phyloP scores from a whole-genome alignment of 2,797 vertebrate genomes.

The Malurus leucopterus region DNA sequence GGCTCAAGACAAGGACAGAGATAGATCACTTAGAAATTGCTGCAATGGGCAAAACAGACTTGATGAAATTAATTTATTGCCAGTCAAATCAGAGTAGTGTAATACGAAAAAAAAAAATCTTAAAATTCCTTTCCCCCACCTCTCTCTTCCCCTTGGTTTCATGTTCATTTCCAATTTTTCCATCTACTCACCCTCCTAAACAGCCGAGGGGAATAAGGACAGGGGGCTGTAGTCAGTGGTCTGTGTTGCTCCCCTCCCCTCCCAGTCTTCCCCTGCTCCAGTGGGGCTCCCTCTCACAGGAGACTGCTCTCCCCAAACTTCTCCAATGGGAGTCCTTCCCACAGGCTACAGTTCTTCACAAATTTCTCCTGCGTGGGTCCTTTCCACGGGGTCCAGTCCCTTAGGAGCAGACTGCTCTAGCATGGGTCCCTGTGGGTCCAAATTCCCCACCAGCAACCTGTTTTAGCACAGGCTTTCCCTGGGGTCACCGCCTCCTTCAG shows the following conservation, averaged over 20 bases:
- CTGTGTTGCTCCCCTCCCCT: neutral
- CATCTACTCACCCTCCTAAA: neutral
- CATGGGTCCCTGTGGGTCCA: accelerated
- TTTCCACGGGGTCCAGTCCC: accelerated
- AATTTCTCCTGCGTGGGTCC: accelerated
- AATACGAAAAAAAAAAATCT: neutral
- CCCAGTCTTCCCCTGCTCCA: neutral
- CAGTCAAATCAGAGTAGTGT: neutral
- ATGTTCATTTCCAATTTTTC: neutral
- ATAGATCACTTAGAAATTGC: neutral
- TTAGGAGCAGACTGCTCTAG: neutral
- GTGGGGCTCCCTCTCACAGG: neutral
- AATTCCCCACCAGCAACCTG: no score
- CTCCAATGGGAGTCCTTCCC: neutral
- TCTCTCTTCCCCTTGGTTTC: neutral
- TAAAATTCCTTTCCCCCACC: neutral
- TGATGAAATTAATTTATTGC: neutral
- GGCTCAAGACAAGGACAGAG: neutral
- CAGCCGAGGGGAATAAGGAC: neutral
- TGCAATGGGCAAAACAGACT: neutral
- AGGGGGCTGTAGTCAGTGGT: neutral
- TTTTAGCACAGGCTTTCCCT: neutral
- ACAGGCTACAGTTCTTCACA: neutral
- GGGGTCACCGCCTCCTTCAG: neutral
- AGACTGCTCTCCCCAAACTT: neutral